Evolutionary conservation across 2,888 invertebrate genomes (phyloP), one percentile per base, ranked within the genome.

Genomic region (Poecilus cupreus): DNA sequence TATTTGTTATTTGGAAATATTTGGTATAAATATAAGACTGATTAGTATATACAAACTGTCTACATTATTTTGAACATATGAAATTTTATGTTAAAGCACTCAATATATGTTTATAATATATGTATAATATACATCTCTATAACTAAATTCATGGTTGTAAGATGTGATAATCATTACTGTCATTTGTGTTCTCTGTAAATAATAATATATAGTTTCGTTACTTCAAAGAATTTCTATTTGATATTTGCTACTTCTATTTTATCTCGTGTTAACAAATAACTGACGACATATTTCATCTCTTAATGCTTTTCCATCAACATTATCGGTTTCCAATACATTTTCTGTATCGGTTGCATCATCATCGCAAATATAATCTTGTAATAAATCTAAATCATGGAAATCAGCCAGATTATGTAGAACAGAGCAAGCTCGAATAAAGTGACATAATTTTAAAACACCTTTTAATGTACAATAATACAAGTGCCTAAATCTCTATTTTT

Each of bases 351-450:
- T 49, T 49, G 8, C 13, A 49, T 49, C 6, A 16, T 60, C 60
- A 22, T 60, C 24, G 11, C 22, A 60, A 2, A 26, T 26, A 3
- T 22, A 6, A 4, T 60, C 24, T 13, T 32, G 3, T 10, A 37
- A 37, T 26, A 70, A 37, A 26, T 70, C 70, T 2, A 32, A 3
- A 18, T 37, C 70, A 70, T 37, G 18, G 18, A 43, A 39, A 64
- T 26, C 8, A 13, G 68, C 79, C 13, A 78, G 20, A 72, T 72
- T 80, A n/a, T 80, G 72, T n/a, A 74, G 4, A 13, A 37, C 54
- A 57, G 75, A 81, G 20, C 81, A 81, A 13, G 74, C 60, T 24
- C 54, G 32, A 57, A 81, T 81, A 13, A 81, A 81, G 37, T 81
- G 43, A 24, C 43, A 57, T 24, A 81, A 76, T 32, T 75, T 46